Conservation (phyloP, 2,113 vertebrate genomes). For the Bothrops jararaca region DNA sequence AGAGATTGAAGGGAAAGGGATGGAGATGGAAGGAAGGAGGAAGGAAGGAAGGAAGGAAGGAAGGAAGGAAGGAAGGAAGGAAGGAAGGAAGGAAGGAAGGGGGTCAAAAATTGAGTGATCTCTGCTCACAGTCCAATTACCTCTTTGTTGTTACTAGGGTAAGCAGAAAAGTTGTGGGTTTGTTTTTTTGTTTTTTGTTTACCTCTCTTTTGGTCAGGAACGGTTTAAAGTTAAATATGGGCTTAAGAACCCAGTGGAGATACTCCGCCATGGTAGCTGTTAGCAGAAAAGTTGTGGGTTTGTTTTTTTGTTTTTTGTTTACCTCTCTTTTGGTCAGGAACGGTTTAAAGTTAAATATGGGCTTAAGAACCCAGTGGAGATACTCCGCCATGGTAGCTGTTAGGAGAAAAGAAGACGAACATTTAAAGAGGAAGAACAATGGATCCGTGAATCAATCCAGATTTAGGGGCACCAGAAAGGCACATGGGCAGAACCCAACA, state of each 20-base stretch:
- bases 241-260: slow-evolving; percentile 80
- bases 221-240: slow-evolving; percentile 77
- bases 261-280: slow-evolving; percentile 82
- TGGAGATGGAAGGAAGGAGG: too few species aligned
- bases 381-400: slow-evolving; percentile 82
- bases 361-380: slow-evolving; percentile 80
- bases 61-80: too few species aligned
- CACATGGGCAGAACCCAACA: too few species aligned
- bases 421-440: background rate
- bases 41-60: too few species aligned
- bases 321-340: slow-evolving; percentile 91
- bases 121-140: background rate
- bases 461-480: background rate
- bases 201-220: slow-evolving; percentile 91
- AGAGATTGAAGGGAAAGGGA: too few species aligned
- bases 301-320: slow-evolving; percentile 32
- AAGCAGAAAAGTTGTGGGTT: background rate
- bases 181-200: slow-evolving; percentile 32
- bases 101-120: background rate
- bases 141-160: background rate
- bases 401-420: background rate
- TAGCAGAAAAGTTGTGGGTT: background rate
- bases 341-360: slow-evolving; percentile 77
- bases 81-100: too few species aligned
- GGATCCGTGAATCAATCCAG: background rate